Evolutionary conservation across 2,888 invertebrate species (phyloP).

Genomic region (Iphiclides podalirius): DNA sequence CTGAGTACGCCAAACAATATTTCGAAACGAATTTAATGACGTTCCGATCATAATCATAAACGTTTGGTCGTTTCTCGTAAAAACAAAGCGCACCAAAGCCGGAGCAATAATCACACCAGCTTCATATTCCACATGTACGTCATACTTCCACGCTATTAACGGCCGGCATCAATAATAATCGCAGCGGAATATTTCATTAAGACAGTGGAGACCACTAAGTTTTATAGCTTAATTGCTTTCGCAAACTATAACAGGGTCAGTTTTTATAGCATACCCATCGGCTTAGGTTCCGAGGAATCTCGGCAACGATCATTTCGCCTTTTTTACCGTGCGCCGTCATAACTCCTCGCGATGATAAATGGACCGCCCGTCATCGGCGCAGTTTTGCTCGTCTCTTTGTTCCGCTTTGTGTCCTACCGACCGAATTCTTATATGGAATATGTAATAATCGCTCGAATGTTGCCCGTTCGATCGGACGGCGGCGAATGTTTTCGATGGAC

Average conservation of each 20-base stretch:
- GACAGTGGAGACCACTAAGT: slow-evolving; percentile 63
- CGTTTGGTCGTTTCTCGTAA: not conserved
- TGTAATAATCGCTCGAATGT: slow-evolving; percentile 21
- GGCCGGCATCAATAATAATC: slow-evolving; percentile 58
- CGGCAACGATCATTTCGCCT: slow-evolving; percentile 45
- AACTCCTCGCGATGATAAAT: slow-evolving; percentile 58
- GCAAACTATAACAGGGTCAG: slow-evolving; percentile 72
- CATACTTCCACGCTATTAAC: slow-evolving; percentile 47
- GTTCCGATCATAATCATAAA: no score
- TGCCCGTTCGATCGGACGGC: slow-evolving; percentile 33
- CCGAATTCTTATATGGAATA: slow-evolving; percentile 28
- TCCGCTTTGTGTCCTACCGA: slow-evolving; percentile 33
- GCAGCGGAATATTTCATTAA: slow-evolving; percentile 71
- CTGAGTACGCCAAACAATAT: no score
- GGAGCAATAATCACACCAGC: slow-evolving; percentile 14
- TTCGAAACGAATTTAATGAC: no score
- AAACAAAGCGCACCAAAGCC: slow-evolving; percentile 2
- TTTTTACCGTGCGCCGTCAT: slow-evolving; percentile 57
- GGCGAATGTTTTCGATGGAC: slow-evolving; percentile 21
- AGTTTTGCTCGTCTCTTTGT: slow-evolving; percentile 39
- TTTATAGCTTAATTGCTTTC: slow-evolving; percentile 75
- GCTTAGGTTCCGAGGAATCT: slow-evolving; percentile 51
- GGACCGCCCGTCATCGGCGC: slow-evolving; percentile 43
- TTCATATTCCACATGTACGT: slow-evolving; percentile 10
- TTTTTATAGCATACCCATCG: slow-evolving; percentile 63